Conservation (phyloP, 2,888 invertebrate genomes). For the Margaritifera margaritifera region DNA sequence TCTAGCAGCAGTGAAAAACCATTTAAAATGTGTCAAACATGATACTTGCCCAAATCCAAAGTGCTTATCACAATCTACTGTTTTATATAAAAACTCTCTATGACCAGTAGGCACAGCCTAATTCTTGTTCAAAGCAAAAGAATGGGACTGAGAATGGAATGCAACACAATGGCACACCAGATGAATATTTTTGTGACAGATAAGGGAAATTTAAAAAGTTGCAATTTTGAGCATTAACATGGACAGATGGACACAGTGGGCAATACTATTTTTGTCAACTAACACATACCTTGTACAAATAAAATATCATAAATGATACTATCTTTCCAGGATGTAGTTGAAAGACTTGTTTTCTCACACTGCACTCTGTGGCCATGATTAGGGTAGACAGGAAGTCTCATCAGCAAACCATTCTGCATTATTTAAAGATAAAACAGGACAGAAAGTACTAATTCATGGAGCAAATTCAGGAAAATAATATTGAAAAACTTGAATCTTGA, state of each 20-base stretch:
- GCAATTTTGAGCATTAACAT: neutral
- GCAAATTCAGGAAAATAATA: no score
- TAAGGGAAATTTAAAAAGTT: neutral
- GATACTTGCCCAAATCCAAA: no score
- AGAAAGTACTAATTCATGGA: no score
- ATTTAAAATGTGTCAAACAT: no score
- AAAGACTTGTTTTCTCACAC: slow-evolving; percentile 39
- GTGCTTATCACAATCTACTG: no score
- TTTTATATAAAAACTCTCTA: no score
- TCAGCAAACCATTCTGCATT: slow-evolving; percentile 45
- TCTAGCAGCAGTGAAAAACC: no score
- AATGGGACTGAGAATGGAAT: no score
- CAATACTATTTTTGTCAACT: neutral
- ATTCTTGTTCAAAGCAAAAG: no score
- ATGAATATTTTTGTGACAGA: neutral
- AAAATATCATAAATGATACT: slow-evolving; percentile 48
- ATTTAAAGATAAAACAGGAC: neutral
- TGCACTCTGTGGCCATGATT: slow-evolving; percentile 11
- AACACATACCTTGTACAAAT: slow-evolving; percentile 44
- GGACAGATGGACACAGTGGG: neutral
- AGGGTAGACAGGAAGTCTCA: slow-evolving; percentile 44
- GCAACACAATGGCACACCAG: no score
- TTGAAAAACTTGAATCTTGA: no score
- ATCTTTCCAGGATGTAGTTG: slow-evolving; percentile 51
- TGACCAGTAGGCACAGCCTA: no score